A percentile compares a stretch with the other conserved stretches of the same genome.
Evolutionary conservation across 2,888 invertebrate species (phyloP).

Genomic region (Drosophila greeni): DNA sequence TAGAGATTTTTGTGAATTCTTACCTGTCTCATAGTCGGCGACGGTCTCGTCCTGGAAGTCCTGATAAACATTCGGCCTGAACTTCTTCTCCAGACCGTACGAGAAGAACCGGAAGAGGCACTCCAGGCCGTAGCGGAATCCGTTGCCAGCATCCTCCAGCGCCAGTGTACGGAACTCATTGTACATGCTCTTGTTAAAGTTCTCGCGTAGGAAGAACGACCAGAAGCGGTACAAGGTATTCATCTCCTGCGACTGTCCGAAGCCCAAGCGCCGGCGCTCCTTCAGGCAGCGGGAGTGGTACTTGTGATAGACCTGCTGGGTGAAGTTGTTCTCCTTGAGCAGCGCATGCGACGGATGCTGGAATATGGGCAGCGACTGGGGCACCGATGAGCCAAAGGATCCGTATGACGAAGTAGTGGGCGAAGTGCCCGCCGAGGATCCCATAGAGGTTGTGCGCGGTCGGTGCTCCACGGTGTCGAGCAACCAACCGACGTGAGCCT

Average conservation of each 20-base stretch:
- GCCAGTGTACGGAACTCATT: constrained; percentile 94
- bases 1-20: constrained; percentile 43
- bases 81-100: constrained; percentile 97
- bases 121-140: constrained; percentile 92
- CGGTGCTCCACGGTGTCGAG: constrained; percentile 94
- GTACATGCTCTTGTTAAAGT: constrained; percentile 99
- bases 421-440: constrained; percentile 90
- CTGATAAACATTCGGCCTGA: constrained; percentile 95
- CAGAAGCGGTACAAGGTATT: constrained; percentile 99
- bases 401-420: constrained; percentile 81
- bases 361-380: constrained; percentile 91
- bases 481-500: constrained; percentile 98
- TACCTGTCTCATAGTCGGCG: constrained; percentile 92
- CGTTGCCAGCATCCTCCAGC: constrained; percentile 93
- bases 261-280: constrained; percentile 95
- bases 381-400: constrained; percentile 85
- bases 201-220: constrained; percentile 99
- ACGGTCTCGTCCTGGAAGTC: constrained; percentile 97
- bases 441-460: constrained; percentile 87
- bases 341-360: constrained; percentile 98
- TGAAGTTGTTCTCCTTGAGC: constrained; percentile 97
- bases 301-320: constrained; percentile 97
- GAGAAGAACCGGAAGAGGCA: constrained; percentile 97
- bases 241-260: constrained; percentile 98
- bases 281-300: constrained; percentile 92